A percentile compares a stretch with the other conserved stretches of the same genome.
These are phyloP conservation scores for Emydocephalus ijimae DNA, from an alignment of 2,113 vertebrate genomes.

Conservation along the genomic window DNA sequence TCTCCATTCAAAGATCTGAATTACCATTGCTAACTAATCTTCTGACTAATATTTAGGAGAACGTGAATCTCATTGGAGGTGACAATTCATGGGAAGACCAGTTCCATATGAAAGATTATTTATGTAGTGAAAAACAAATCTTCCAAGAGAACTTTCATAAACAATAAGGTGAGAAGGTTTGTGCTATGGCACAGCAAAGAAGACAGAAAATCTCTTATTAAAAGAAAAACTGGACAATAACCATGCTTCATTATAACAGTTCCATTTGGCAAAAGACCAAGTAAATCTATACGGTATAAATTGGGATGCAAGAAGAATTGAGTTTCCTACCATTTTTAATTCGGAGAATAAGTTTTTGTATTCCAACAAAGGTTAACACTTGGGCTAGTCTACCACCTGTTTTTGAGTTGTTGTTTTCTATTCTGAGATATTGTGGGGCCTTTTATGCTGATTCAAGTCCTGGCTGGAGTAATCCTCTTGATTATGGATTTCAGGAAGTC, in stretches of 20 bases:
- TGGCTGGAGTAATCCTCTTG: neutral
- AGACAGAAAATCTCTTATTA: neutral
- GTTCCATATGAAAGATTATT: conserved; percentile 29
- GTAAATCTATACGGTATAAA: neutral
- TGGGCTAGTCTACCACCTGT: neutral
- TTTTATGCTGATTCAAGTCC: neutral
- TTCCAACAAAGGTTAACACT: neutral
- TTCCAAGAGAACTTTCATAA: conserved; percentile 15
- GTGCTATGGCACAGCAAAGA: neutral
- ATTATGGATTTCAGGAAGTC: neutral
- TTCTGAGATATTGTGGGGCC: neutral
- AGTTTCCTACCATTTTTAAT: neutral
- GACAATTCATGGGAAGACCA: neutral
- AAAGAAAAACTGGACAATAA: neutral
- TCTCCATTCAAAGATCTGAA: neutral
- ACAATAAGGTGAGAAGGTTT: neutral
- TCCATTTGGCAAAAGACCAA: neutral
- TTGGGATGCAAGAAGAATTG: neutral
- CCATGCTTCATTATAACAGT: neutral
- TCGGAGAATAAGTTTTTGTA: neutral
- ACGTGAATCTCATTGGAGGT: conserved; percentile 30
- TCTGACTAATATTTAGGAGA: conserved; percentile 17
- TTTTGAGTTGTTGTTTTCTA: neutral
- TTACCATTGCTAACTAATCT: neutral
- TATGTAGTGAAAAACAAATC: conserved; percentile 35